These are phyloP conservation scores for Chironomus tentans DNA, from an alignment of 2,888 invertebrate genomes.

Conservation along the genomic window DNA sequence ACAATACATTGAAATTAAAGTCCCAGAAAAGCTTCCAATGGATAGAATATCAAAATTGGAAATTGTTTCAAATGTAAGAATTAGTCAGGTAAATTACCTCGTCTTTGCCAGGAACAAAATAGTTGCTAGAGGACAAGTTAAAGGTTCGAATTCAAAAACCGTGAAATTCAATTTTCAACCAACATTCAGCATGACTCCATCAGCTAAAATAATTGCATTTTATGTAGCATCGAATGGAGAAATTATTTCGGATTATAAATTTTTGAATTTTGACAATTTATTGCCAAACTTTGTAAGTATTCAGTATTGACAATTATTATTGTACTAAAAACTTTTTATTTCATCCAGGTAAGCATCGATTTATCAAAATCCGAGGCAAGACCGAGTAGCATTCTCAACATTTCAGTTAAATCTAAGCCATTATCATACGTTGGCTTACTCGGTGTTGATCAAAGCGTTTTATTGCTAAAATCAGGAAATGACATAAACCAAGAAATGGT, in stretches of 20 bases:
- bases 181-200: constrained; percentile 63
- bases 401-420: constrained; percentile 66
- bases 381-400: constrained; percentile 62
- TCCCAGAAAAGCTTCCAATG: not conserved
- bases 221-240: constrained; percentile 62
- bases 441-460: constrained; percentile 69
- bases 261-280: constrained; percentile 62
- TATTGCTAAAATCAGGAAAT: constrained; percentile 58
- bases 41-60: not conserved
- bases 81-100: not conserved
- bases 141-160: not conserved
- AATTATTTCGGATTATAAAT: constrained; percentile 72
- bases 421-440: constrained; percentile 72
- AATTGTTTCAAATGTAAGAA: not conserved
- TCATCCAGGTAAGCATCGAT: constrained; percentile 54
- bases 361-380: constrained; percentile 52
- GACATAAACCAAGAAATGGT: constrained; percentile 47
- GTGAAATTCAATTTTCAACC: constrained; percentile 38
- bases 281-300: constrained; percentile 60
- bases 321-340: too few relatives aligned
- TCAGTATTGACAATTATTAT: not conserved
- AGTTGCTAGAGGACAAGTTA: constrained; percentile 56
- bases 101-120: not conserved
- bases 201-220: constrained; percentile 67
- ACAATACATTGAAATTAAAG: not conserved